Evolutionary conservation across 2,888 invertebrate species (phyloP), one percentile per base, ranked within the genome.

Genomic region (Stenoptilia bipunctidactyla): DNA sequence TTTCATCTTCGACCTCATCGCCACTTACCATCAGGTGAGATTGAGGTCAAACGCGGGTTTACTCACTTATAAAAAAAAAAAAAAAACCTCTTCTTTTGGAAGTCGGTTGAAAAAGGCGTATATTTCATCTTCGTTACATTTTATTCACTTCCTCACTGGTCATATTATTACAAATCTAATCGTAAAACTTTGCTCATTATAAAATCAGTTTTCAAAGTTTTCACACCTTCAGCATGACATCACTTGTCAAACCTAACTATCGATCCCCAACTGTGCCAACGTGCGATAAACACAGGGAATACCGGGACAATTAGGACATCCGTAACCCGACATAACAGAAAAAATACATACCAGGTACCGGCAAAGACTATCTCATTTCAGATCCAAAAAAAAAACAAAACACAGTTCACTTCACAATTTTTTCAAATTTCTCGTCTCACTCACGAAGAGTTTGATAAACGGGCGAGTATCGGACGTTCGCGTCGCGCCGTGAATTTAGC

Each of bases 291-390:
- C 50, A 51, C 55, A 56, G 53, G 56, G 58, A 59, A 55, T 20
- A 20, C 20, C 20, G 20, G 20, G 20, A 20, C 20, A 20, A 20
- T 8, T 20, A 5, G 8, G 3, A 20, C 20, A 4, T 30, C 30
- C 52, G 48, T 51, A 50, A 51, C 37, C 13, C 15, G 37, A 39
- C 36, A 39, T 10, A 34, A 15, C 15, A 27, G 2, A 30, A 41
- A 30, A 36, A 45, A 45, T 40, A 66, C 72, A 55, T 67, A 80
- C 79, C 75, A 56, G 55, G 30, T n/a, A 25, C 9, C 25, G 25
- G n/a, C n/a, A 5, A 56, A 42, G 59, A 66, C 66, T 79, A 79
- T 77, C 68, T 79, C 80, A 82, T 80, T 51, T 6, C 12, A 40
- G 36, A 34, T 39, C 20, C 20, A 20, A 42, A 37, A 37, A n/a